Conservation (phyloP, 2,113 vertebrate genomes). For the Gallinago undulata region DNA sequence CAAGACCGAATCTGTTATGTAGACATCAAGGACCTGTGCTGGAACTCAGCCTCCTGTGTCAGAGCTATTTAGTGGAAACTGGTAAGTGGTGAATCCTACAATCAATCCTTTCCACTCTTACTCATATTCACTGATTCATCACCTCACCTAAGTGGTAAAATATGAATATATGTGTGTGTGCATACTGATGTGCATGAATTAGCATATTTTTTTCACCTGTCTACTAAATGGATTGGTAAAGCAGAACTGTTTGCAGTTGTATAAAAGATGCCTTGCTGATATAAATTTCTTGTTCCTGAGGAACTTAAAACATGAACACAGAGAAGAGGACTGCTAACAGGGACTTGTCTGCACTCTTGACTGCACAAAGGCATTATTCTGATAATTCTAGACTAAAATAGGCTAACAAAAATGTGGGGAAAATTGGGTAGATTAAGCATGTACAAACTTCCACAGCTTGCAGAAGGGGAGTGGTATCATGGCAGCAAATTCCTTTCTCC, state of each 20-base stretch:
- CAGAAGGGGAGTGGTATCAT: not conserved
- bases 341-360: not conserved
- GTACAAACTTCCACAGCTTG: not conserved
- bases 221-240: not conserved
- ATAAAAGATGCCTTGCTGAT: not conserved
- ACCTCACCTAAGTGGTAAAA: not conserved
- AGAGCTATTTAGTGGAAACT: not conserved
- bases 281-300: not conserved
- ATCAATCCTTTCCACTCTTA: not conserved
- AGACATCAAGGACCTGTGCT: not conserved
- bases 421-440: not conserved
- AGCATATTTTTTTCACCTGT: not conserved
- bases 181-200: not conserved
- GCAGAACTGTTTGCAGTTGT: not conserved
- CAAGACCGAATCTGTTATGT: not conserved
- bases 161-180: too few species aligned
- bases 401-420: fast-evolving
- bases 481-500: not conserved
- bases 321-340: not conserved
- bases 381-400: not conserved
- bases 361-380: not conserved
- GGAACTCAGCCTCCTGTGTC: not conserved
- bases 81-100: not conserved
- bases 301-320: not conserved
- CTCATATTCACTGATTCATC: not conserved